Percentiles rank a stretch among this genome's conserved stretches.
Evolutionary conservation across 2,888 invertebrate species (phyloP).

Genomic region (Epirrhoe tristata): DNA sequence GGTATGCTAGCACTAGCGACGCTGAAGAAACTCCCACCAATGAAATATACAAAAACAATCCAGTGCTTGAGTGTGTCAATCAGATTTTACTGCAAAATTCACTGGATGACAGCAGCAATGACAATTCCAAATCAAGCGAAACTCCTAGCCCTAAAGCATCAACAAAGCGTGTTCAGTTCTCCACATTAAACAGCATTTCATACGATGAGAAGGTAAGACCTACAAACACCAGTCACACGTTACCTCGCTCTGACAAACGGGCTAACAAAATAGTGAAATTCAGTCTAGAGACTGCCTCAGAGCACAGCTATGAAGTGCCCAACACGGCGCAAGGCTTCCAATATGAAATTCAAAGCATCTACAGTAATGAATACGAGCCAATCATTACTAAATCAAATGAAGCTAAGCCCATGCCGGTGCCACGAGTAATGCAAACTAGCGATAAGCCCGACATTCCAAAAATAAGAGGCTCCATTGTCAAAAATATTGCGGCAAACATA

Average conservation of each 20-base stretch:
- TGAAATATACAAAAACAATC: slow-evolving; percentile 91
- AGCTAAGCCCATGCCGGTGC: slow-evolving; percentile 65
- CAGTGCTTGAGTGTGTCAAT: slow-evolving; percentile 94
- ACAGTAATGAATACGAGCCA: slow-evolving; percentile 91
- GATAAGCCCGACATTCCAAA: slow-evolving; percentile 71
- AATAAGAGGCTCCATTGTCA: slow-evolving; percentile 81
- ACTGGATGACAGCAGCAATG: slow-evolving; percentile 85
- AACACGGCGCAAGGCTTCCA: slow-evolving; percentile 82
- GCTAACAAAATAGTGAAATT: slow-evolving; percentile 82
- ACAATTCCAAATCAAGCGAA: slow-evolving; percentile 79
- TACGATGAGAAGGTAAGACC: slow-evolving; percentile 78
- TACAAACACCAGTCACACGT: slow-evolving; percentile 64
- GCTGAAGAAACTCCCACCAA: slow-evolving; percentile 90
- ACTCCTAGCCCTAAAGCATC: slow-evolving; percentile 78
- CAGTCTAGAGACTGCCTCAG: slow-evolving; percentile 81
- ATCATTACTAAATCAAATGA: slow-evolving; percentile 84
- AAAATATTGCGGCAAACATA: slow-evolving; percentile 81
- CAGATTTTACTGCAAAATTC: slow-evolving; percentile 92
- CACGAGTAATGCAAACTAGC: slow-evolving; percentile 58
- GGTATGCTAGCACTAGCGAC: slow-evolving; percentile 93
- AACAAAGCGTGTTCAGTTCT: slow-evolving; percentile 87
- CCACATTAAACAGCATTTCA: slow-evolving; percentile 87
- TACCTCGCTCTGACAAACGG: slow-evolving; percentile 78
- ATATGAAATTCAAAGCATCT: slow-evolving; percentile 87
- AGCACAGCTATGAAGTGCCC: slow-evolving; percentile 87